These are phyloP conservation scores for Micronycteris hirsuta DNA, from an alignment of 2,113 vertebrate genomes.

Conservation along the genomic window DNA sequence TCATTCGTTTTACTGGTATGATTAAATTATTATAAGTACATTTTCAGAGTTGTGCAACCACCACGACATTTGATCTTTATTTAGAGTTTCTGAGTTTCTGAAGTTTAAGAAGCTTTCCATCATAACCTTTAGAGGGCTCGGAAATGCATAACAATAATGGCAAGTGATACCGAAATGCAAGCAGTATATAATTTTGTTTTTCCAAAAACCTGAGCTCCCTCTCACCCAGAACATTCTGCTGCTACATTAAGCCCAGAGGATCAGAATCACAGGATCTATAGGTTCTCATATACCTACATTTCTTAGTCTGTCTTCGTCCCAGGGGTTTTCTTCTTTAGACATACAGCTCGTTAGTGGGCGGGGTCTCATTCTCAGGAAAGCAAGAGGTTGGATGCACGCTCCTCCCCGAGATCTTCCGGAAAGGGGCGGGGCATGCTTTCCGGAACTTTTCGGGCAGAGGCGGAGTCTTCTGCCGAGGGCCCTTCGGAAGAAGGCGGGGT, in stretches of 20 bases:
- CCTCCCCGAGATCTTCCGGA: not conserved
- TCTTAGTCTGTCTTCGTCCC: not conserved
- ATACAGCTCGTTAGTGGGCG: not conserved
- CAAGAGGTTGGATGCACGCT: too few species aligned
- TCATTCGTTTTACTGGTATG: not conserved
- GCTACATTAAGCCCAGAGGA: not conserved
- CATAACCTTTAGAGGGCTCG: not conserved
- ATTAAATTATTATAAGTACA: not conserved
- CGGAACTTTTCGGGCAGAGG: conserved; percentile 64
- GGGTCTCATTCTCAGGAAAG: not conserved
- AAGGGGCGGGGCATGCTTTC: conserved; percentile 1
- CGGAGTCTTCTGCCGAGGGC: conserved; percentile 53
- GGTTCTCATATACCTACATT: not conserved
- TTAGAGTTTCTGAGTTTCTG: not conserved
- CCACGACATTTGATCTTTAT: not conserved
- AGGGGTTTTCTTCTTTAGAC: not conserved
- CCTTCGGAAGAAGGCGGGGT: conserved; percentile 74
- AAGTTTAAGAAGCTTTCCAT: not conserved
- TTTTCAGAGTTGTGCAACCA: not conserved
- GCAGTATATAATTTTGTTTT: not conserved
- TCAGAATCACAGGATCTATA: not conserved
- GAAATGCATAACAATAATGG: not conserved
- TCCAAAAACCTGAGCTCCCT: not conserved
- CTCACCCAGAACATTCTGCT: not conserved
- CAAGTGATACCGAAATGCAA: not conserved